Evolutionary conservation across 2,797 vertebrate species (phyloP).

Genomic region (Sebastes flavidus): DNA sequence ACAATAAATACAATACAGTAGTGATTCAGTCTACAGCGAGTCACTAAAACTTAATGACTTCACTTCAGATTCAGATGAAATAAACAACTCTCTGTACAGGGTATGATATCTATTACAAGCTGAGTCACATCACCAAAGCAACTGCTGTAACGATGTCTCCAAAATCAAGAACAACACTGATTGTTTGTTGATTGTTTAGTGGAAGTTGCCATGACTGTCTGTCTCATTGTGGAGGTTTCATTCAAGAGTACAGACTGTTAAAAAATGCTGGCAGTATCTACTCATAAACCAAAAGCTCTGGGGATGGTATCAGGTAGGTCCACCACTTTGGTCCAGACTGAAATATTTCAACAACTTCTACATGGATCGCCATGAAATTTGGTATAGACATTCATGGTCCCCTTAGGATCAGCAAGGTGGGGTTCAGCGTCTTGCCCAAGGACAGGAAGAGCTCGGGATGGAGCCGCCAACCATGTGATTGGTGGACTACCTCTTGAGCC

Average conservation of each 20-base stretch:
- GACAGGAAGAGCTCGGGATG: background rate
- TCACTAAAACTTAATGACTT: background rate
- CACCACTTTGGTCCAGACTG: background rate
- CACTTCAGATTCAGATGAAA: background rate
- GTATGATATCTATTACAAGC: background rate
- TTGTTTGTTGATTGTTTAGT: background rate
- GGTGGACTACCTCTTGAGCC: background rate
- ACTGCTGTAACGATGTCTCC: background rate
- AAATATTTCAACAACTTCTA: background rate
- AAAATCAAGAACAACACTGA: background rate
- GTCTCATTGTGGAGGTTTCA: background rate
- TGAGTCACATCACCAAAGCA: background rate
- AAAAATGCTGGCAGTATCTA: background rate
- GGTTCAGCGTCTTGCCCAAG: background rate
- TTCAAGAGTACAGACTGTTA: background rate
- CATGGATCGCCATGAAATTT: background rate
- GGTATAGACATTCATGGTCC: background rate
- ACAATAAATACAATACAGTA: background rate
- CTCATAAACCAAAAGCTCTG: background rate
- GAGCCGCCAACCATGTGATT: no score
- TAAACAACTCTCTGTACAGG: background rate
- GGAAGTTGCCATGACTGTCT: background rate
- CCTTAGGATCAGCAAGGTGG: background rate
- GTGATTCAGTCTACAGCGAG: background rate
- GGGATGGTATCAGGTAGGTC: background rate